Evolutionary conservation across 2,888 invertebrate genomes (phyloP).

Genomic region (Erebia epiphron): DNA sequence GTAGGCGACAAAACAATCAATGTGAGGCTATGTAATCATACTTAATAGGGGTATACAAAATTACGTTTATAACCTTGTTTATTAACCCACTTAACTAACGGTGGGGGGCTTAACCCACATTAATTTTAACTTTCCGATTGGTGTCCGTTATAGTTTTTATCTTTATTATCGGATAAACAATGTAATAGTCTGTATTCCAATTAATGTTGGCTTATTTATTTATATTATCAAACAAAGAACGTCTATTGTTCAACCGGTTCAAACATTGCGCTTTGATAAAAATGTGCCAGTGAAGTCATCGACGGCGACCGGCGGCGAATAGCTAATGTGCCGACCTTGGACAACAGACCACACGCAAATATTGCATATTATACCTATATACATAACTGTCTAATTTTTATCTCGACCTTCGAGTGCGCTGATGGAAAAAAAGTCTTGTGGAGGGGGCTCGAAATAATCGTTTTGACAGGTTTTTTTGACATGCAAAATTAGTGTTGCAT

Average conservation of each 20-base stretch:
- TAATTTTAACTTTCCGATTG: not conserved
- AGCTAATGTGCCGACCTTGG: conserved; percentile 55
- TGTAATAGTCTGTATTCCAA: conserved; percentile 7
- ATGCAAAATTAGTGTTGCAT: too few relatives aligned
- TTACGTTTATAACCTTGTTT: too few relatives aligned
- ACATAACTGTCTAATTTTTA: conserved; percentile 36
- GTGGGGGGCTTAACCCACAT: not conserved
- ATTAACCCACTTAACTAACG: too few relatives aligned
- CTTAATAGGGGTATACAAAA: too few relatives aligned
- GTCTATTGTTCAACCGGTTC: conserved; percentile 39
- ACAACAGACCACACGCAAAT: conserved; percentile 47
- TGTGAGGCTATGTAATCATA: too few relatives aligned
- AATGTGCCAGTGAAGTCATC: conserved; percentile 54
- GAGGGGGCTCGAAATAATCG: conserved; percentile 3
- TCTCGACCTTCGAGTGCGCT: conserved; percentile 23
- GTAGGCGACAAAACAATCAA: too few relatives aligned
- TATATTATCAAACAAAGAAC: conserved; percentile 31
- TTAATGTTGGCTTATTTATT: conserved; percentile 17
- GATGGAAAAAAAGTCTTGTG: conserved; percentile 8
- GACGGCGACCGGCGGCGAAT: conserved; percentile 45
- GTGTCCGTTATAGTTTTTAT: not conserved
- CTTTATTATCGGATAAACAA: conserved; percentile 8
- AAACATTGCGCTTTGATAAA: conserved; percentile 47
- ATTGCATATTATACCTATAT: conserved; percentile 36
- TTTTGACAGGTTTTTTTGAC: not conserved